Evolutionary conservation across 2,888 invertebrate species (phyloP).

Genomic region (Pseudococcus viburni): DNA sequence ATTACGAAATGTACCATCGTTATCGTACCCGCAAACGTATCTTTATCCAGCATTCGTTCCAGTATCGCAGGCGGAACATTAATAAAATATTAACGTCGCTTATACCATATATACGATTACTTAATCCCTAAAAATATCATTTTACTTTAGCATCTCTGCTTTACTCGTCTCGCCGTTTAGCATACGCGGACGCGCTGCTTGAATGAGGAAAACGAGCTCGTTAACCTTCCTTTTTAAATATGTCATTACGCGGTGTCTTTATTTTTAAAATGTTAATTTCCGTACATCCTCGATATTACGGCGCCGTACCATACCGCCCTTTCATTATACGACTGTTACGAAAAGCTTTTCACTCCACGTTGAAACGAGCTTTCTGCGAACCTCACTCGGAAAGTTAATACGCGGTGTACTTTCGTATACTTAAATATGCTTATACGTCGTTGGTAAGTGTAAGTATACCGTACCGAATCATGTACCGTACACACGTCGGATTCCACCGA

Average conservation of each 20-base stretch:
- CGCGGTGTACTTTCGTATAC: not conserved
- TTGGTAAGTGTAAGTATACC: too few species aligned
- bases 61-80: not conserved
- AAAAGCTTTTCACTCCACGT: not conserved
- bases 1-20: not conserved
- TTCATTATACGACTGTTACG: not conserved
- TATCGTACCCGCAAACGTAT: not conserved
- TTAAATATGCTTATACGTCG: not conserved
- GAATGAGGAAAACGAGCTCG: constrained; percentile 25
- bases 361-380: not conserved
- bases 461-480: too few species aligned
- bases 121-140: constrained; percentile 48
- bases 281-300: constrained; percentile 28
- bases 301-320: not conserved
- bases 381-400: not conserved
- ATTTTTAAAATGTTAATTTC: constrained; percentile 48
- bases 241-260: constrained; percentile 38
- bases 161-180: constrained; percentile 4
- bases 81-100: constrained; percentile 37
- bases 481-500: not conserved
- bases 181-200: not conserved
- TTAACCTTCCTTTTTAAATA: constrained; percentile 48
- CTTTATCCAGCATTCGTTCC: constrained; percentile 13
- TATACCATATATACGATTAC: not conserved
- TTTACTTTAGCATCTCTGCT: not conserved